Base-by-base conservation (phyloP, 2,888 invertebrate species). In the Cryptosula pallasiana region DNA sequence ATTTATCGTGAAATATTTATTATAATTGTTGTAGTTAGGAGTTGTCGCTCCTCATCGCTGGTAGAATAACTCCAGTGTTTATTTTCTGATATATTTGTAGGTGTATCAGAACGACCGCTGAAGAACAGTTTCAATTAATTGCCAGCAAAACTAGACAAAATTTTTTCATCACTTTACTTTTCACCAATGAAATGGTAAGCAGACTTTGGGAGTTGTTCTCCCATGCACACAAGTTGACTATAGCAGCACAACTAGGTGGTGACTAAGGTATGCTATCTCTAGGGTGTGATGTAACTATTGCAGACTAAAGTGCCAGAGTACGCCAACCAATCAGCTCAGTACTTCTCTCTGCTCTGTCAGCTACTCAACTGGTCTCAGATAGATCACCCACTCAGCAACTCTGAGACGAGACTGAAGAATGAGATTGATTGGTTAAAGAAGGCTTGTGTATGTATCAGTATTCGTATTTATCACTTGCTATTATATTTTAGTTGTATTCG, bases 91-190 rank as follows among this genome's bases (percentile, higher is more conserved):
- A 45, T 25, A 36, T 35, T 74, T 73, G 0, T 75, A 85, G 84
- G 71, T 82, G 90, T 81, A 89, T 93, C 73, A 88, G 93, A 75
- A 88, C 90, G 72, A 90, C 91, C 63, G 92, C 93, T 72, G 91
- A 91, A 3, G 94, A 94, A 83, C 93, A 94, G 85, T 89, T 94
- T 82, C 88, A 91, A 75, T 88, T 91, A 74, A 92, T 93, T 86
- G 92, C 92, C 75, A 92, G 92, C 54, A 91, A 91, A 87, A 92
- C 92, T 80, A 90, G 90, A 76, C 88, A 88, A 74, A 85, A 88
- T 80, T 88, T 89, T 78, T 89, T 90, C 74, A 89, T 90, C 75
- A 88, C 89, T 34, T 86, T 90, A 35, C 86, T 91, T 57, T 90
- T 91, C 79, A 89, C 3, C 32, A 63, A 25, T 32, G 63, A 63